phyloP scores from a whole-genome alignment of 1,140 invertebrate genomes.

The Drosophila tristis region DNA sequence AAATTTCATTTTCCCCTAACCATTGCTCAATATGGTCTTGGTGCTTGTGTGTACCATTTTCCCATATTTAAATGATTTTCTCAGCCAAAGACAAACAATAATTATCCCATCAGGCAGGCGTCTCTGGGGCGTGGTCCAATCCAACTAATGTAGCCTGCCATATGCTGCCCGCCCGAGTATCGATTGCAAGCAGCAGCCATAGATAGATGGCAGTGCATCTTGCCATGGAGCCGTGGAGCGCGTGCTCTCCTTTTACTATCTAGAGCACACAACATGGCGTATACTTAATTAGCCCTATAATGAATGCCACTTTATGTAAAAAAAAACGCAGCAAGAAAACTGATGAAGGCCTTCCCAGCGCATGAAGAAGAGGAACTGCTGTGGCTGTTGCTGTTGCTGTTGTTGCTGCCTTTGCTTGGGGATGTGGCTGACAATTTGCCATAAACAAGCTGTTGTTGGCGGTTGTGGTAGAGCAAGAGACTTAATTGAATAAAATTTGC shows the following conservation, averaged over 20 bases:
- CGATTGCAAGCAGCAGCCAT: conserved; percentile 10
- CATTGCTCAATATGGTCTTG: conserved; percentile 12
- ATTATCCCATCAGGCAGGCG: conserved; percentile 34
- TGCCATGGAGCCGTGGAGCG: too few relatives aligned
- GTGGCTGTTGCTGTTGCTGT: conserved; percentile 2
- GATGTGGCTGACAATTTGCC: conserved; percentile 42
- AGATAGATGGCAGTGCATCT: conserved; percentile 3
- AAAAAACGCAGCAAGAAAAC: conserved; percentile 22
- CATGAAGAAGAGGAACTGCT: background rate
- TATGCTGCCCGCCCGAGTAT: conserved; percentile 26
- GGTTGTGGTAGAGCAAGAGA: background rate
- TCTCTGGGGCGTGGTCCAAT: conserved; percentile 30
- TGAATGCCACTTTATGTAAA: conserved; percentile 46
- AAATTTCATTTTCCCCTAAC: background rate
- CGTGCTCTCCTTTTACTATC: background rate
- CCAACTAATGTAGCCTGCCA: conserved; percentile 28
- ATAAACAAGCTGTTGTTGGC: conserved; percentile 30
- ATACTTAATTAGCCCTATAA: conserved; percentile 69
- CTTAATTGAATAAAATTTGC: conserved; percentile 51
- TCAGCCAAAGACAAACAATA: conserved; percentile 29
- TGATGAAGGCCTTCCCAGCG: conserved; percentile 11
- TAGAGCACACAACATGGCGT: conserved; percentile 45
- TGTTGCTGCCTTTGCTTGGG: conserved; percentile 3
- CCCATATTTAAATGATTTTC: conserved; percentile 14
- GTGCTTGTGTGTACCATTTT: background rate